A percentile compares a stretch with the other conserved stretches of the same genome.
Evolutionary conservation across 2,113 vertebrate species (phyloP).

Genomic region (Polypterus bichir): DNA sequence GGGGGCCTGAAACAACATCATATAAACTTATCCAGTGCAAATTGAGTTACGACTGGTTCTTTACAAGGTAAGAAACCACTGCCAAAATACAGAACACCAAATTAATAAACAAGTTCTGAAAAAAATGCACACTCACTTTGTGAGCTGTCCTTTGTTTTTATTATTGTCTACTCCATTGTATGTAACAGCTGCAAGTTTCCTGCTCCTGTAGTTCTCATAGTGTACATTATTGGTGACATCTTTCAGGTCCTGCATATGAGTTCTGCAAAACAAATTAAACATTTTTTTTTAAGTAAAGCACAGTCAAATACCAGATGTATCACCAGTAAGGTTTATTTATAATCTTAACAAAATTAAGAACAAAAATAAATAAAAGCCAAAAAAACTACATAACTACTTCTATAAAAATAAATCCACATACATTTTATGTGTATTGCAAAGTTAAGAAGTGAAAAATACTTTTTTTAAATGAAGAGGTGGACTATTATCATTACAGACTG

Average conservation of each 20-base stretch:
- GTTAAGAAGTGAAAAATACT: no score
- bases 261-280: conserved; percentile 47
- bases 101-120: no score
- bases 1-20: no score
- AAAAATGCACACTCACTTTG: conserved; percentile 66
- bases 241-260: conserved; percentile 98
- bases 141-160: conserved; percentile 83
- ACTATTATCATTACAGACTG: no score
- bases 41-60: no score
- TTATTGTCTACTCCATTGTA: conserved; percentile 95
- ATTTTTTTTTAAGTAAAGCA: conserved; percentile 13
- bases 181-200: conserved; percentile 91
- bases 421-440: no score
- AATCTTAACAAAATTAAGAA: not conserved
- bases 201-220: conserved; percentile 97
- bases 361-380: not conserved
- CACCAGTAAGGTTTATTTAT: not conserved
- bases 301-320: conserved; percentile 14
- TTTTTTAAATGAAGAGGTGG: no score
- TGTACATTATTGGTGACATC: conserved; percentile 98
- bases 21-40: no score
- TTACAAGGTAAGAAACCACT: no score
- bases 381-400: not conserved
- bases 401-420: no score
- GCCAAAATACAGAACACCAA: no score